Percentiles rank a stretch among this genome's conserved stretches.
Conservation (phyloP, 2,888 invertebrate genomes). For the Lasioglossum calceatum region DNA sequence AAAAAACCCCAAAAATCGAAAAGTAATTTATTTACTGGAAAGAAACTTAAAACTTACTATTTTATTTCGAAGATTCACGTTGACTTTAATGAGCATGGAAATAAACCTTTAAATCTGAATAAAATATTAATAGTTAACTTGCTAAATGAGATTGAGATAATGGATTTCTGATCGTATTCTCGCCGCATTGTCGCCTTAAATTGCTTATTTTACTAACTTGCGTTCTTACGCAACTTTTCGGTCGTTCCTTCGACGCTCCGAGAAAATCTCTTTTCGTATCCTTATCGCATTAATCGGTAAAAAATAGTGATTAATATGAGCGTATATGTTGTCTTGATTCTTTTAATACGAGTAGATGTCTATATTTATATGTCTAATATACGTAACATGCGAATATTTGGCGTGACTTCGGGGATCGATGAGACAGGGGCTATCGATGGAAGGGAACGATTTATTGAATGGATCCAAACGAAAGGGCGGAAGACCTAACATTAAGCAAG, state of each 20-base stretch:
- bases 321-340: slow-evolving; percentile 60
- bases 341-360: slow-evolving; percentile 59
- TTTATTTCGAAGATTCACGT: neutral
- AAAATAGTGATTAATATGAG: slow-evolving; percentile 74
- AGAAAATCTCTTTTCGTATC: slow-evolving; percentile 44
- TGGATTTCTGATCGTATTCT: neutral
- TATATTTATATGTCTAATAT: slow-evolving; percentile 55
- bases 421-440: slow-evolving; percentile 61
- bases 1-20: neutral
- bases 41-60: neutral
- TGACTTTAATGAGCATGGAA: neutral
- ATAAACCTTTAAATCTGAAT: neutral
- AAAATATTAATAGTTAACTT: neutral
- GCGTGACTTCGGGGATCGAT: slow-evolving; percentile 71
- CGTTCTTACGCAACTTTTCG: neutral
- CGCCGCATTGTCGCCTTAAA: slow-evolving; percentile 7
- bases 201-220: slow-evolving; percentile 8
- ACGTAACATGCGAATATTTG: slow-evolving; percentile 74
- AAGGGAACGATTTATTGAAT: slow-evolving; percentile 34
- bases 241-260: slow-evolving; percentile 38
- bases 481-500: slow-evolving; percentile 23
- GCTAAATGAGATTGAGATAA: neutral
- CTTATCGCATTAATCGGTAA: slow-evolving; percentile 64
- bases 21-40: neutral
- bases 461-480: neutral